Conservation (phyloP, 2,113 vertebrate genomes). For the Tachysurus vachellii region DNA sequence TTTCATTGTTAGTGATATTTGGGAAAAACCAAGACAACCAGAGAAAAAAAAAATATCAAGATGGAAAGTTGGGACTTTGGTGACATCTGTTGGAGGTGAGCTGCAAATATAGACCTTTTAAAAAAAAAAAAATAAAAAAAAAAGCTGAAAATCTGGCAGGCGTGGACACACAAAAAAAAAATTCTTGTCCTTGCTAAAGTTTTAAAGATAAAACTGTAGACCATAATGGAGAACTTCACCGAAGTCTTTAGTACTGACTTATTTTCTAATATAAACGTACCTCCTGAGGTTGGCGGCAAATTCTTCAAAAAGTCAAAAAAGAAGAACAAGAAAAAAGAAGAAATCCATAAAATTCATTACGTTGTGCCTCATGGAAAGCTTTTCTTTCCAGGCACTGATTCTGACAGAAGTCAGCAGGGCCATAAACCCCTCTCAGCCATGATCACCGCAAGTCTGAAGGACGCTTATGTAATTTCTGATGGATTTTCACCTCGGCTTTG, state of each 20-base stretch:
- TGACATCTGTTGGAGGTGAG: slow-evolving; percentile 39
- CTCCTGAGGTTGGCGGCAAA: neutral
- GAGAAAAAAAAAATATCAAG: neutral
- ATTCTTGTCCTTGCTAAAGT: too few relatives aligned
- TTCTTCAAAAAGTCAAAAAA: neutral
- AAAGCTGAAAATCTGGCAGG: neutral
- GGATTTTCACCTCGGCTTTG: slow-evolving; percentile 70
- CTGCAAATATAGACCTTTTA: neutral
- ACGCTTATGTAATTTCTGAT: slow-evolving; percentile 75
- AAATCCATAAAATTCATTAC: neutral
- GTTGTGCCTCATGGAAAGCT: neutral
- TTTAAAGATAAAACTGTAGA: too few relatives aligned
- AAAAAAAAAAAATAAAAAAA: too few relatives aligned
- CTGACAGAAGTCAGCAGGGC: slow-evolving; percentile 55
- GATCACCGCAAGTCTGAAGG: slow-evolving; percentile 64
- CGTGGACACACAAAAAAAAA: too few relatives aligned
- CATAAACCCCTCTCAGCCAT: slow-evolving; percentile 60
- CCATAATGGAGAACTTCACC: too few relatives aligned
- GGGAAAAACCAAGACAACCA: neutral
- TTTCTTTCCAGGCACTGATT: neutral
- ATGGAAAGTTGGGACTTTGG: slow-evolving; percentile 21
- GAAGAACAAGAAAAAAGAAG: neutral
- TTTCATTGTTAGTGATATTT: neutral
- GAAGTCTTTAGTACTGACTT: neutral
- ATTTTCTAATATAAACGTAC: neutral